Evolutionary conservation across 1,140 invertebrate genomes (phyloP).

Genomic region (Belonocnema kinseyi): DNA sequence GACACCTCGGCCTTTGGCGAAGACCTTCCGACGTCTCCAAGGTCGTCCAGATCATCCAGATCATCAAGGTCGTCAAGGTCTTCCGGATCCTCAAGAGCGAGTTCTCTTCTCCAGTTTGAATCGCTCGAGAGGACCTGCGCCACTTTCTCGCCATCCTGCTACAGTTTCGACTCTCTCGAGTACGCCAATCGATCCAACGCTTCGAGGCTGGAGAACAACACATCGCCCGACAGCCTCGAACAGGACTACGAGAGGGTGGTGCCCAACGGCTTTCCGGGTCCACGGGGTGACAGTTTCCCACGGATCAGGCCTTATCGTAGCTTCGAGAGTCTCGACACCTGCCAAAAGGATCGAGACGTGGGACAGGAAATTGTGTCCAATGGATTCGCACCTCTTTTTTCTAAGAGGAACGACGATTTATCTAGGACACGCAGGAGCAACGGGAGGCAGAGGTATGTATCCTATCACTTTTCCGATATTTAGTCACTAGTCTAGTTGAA

Average conservation of each 20-base stretch:
- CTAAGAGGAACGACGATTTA: conserved; percentile 58
- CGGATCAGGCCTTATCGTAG: conserved; percentile 71
- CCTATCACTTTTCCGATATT: background rate
- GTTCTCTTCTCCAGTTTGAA: conserved; percentile 88
- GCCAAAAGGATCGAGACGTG: conserved; percentile 55
- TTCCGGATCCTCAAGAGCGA: conserved; percentile 78
- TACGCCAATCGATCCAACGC: conserved; percentile 69
- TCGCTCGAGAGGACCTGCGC: conserved; percentile 84
- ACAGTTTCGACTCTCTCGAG: conserved; percentile 78
- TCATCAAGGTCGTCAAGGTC: conserved; percentile 55
- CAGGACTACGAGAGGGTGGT: conserved; percentile 63
- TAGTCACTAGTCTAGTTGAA: conserved; percentile 2
- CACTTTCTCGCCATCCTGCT: conserved; percentile 75
- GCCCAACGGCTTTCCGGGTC: conserved; percentile 53
- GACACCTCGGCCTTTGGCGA: conserved; percentile 67
- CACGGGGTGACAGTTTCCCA: conserved; percentile 49
- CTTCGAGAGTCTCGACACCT: conserved; percentile 69
- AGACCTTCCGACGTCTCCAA: conserved; percentile 72
- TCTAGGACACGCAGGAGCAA: conserved; percentile 33
- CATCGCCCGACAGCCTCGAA: conserved; percentile 77
- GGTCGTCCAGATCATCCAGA: conserved; percentile 55
- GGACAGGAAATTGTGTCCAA: conserved; percentile 45
- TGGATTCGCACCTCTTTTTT: conserved; percentile 60
- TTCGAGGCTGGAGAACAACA: conserved; percentile 62
- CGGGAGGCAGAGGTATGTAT: conserved; percentile 41